phyloP scores from a whole-genome alignment of 2,888 invertebrate genomes.

The Vannuccia rotundouncinata region DNA sequence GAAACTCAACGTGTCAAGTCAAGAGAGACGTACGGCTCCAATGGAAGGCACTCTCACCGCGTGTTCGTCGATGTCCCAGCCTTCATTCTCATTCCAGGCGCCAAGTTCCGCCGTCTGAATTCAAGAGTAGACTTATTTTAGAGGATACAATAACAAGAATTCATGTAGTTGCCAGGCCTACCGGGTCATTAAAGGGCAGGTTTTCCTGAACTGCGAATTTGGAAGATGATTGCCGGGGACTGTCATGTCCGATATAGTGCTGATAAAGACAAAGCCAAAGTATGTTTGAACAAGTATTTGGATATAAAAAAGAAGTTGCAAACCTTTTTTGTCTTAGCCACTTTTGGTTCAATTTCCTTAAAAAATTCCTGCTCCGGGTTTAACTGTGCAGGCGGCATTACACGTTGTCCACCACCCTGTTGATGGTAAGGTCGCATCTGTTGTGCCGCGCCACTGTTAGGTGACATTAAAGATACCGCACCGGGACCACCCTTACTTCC shows the following conservation, averaged over 20 bases:
- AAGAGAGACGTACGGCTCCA: slow-evolving; percentile 5
- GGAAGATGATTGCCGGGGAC: background rate
- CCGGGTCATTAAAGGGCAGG: background rate
- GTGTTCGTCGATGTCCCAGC: slow-evolving; percentile 14
- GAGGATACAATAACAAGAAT: background rate
- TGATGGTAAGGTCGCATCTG: background rate
- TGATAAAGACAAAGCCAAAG: background rate
- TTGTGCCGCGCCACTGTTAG: background rate
- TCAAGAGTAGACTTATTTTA: too few species aligned
- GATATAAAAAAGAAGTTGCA: too few species aligned
- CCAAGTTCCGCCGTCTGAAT: background rate
- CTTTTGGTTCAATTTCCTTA: slow-evolving; percentile 1
- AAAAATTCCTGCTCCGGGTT: background rate
- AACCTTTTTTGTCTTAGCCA: background rate
- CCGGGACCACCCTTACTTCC: background rate
- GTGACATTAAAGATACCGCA: background rate
- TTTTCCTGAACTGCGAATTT: slow-evolving; percentile 16
- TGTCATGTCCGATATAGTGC: slow-evolving; percentile 15
- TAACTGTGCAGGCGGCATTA: background rate
- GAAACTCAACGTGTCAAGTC: too few species aligned
- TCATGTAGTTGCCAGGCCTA: background rate
- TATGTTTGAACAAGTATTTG: too few species aligned
- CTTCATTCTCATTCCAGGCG: background rate
- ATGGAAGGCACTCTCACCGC: background rate
- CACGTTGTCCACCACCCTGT: background rate